Conservation (phyloP, 2,888 invertebrate species). For the Euclidia mi region DNA sequence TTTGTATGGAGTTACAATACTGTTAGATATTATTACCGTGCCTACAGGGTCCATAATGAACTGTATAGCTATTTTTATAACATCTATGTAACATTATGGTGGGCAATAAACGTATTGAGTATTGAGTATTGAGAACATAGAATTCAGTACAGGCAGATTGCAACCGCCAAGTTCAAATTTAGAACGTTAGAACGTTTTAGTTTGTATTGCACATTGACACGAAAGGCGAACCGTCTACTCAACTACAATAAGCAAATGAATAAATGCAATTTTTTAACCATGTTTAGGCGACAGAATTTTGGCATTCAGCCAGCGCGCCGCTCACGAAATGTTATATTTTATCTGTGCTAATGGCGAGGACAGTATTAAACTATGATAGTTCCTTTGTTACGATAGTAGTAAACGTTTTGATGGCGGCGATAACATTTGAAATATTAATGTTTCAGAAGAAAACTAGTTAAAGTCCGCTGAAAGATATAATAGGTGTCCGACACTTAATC, state of each 20-base stretch:
- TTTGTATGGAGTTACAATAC: too few species aligned
- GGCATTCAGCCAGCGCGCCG: conserved; percentile 64
- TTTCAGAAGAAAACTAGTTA: conserved; percentile 40
- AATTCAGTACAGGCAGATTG: conserved; percentile 38
- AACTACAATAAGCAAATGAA: conserved; percentile 48
- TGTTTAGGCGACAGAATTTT: conserved; percentile 58
- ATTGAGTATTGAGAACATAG: neutral
- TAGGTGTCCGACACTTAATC: conserved; percentile 12
- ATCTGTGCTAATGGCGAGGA: conserved; percentile 75
- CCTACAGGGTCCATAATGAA: too few species aligned
- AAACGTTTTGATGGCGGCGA: conserved; percentile 52
- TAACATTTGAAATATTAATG: conserved; percentile 48
- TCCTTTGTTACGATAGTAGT: conserved; percentile 66
- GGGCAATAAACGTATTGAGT: too few species aligned
- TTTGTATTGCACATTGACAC: conserved; percentile 49
- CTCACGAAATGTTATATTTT: conserved; percentile 69
- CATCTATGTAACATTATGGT: too few species aligned
- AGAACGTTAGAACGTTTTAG: conserved; percentile 35
- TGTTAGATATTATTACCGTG: too few species aligned
- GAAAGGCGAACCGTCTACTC: conserved; percentile 31
- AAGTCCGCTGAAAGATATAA: conserved; percentile 32
- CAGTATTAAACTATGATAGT: conserved; percentile 78
- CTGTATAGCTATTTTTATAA: too few species aligned
- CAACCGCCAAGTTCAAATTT: conserved; percentile 25
- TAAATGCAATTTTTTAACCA: conserved; percentile 62